These are phyloP conservation scores for Oryzias melastigma DNA, from an alignment of 2,113 vertebrate species.

Conservation along the genomic window DNA sequence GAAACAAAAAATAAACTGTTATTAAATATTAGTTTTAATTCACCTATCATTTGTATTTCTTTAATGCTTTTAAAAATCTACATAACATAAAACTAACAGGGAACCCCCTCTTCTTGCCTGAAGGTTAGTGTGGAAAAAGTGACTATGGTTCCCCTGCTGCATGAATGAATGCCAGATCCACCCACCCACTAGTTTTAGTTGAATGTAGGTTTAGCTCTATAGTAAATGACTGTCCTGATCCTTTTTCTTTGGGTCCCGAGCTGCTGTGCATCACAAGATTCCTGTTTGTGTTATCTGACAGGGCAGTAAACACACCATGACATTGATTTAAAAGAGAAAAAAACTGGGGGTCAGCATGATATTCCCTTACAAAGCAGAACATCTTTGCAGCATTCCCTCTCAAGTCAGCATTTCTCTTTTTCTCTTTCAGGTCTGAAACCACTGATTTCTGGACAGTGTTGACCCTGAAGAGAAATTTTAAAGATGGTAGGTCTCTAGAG, in stretches of 20 bases:
- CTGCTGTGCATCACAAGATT: background rate
- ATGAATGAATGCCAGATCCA: slow-evolving; percentile 13
- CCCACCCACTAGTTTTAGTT: background rate
- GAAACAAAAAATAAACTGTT: background rate
- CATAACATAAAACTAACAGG: background rate
- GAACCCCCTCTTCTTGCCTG: slow-evolving; percentile 17
- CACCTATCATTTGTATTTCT: background rate
- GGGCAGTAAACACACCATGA: no score
- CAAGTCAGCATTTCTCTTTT: slow-evolving; percentile 36
- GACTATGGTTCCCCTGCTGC: slow-evolving; percentile 9
- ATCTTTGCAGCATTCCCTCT: background rate
- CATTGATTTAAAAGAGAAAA: no score
- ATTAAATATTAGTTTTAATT: background rate
- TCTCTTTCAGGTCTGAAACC: slow-evolving; percentile 37
- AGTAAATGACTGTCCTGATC: background rate
- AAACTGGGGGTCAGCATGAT: background rate
- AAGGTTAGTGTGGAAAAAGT: slow-evolving; percentile 31
- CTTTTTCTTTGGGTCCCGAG: background rate
- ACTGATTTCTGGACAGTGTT: slow-evolving; percentile 52
- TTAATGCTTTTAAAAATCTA: no score
- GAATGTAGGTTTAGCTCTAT: slow-evolving; percentile 6
- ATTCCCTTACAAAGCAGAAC: background rate
- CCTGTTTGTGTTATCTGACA: no score
- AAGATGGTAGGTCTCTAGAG: slow-evolving; percentile 61
- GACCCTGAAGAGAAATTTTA: slow-evolving; percentile 52